Evolutionary conservation across 1,140 invertebrate genomes (phyloP), one percentile per base, ranked within the genome.

Genomic region (Hypothenemus hampei): DNA sequence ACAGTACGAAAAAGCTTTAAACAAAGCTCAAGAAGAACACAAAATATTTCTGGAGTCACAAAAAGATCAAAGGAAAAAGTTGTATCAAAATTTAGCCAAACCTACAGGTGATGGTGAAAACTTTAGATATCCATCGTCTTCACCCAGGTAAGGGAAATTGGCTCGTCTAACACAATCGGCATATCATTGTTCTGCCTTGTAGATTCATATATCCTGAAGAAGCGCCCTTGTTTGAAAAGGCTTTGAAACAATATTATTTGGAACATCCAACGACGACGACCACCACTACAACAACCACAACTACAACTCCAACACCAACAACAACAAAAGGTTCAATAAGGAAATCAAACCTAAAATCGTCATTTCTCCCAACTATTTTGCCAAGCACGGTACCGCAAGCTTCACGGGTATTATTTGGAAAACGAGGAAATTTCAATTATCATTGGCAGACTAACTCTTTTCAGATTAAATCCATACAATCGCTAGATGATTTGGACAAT

Each of bases 1-100:
- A 66, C 80, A 83, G 63, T 82, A 83, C 58, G 79, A 83, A 63
- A 83, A 83, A 63, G 79, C 81, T 41, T 76, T 81, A 61, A 77
- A 82, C 59, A 83, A 83, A 68, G 82, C 81, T 2, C 76, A 81
- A 54, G 75, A 79, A 60, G 71, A 82, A 43, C 81, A 83, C 60
- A 76, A 80, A 59, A 80, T 82, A 33, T 84, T 82, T 59, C 40
- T 82, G 0, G 73, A 70, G 52, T 78, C 80, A 60, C 82, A 84
- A 65, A 55, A 63, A 68, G 54, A 74, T 63, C 58, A 73, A 67
- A 66, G 72, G 64, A 69, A 62, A 57, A 71, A 70, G 65, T 68
- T 59, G 60, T 76, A 65, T 58, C 72, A 58, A 72, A 75, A 37
- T 64, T 69, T 64, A 20, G 63, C 64, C 33, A 71, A 65, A 62